Evolutionary conservation across 2,113 vertebrate genomes (phyloP).

Genomic region (Bothrops jararaca): DNA sequence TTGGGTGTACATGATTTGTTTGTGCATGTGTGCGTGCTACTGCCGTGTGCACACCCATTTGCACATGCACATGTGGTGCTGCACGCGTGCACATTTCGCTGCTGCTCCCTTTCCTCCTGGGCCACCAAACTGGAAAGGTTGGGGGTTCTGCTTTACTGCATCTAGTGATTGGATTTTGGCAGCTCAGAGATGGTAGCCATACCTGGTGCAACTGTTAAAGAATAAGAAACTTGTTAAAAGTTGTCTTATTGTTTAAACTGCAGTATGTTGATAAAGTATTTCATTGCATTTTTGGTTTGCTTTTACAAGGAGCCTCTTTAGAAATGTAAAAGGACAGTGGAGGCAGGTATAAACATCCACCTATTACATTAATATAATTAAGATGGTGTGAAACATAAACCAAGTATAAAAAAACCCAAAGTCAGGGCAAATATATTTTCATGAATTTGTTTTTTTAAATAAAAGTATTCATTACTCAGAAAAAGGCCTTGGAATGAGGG

Average conservation of each 20-base stretch:
- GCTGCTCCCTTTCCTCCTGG: no score
- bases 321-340: constrained; percentile 52
- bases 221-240: background rate
- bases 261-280: background rate
- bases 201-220: background rate
- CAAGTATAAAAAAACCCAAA: constrained; percentile 54
- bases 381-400: constrained; percentile 58
- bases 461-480: background rate
- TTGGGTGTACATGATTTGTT: no score
- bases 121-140: no score
- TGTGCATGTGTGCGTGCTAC: no score
- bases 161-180: background rate
- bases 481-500: background rate
- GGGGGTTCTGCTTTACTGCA: background rate
- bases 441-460: constrained; percentile 3
- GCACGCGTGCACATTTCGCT: no score
- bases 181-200: background rate
- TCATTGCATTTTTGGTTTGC: background rate
- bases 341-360: constrained; percentile 50
- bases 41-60: no score
- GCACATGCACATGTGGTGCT: no score
- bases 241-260: background rate
- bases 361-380: constrained; percentile 63
- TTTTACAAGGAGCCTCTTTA: constrained; percentile 1
- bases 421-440: constrained; percentile 47